Percentiles rank a stretch among this genome's conserved stretches.
These are phyloP conservation scores for Eupithecia subfuscata DNA, from an alignment of 2,888 invertebrate genomes.

Conservation along the genomic window DNA sequence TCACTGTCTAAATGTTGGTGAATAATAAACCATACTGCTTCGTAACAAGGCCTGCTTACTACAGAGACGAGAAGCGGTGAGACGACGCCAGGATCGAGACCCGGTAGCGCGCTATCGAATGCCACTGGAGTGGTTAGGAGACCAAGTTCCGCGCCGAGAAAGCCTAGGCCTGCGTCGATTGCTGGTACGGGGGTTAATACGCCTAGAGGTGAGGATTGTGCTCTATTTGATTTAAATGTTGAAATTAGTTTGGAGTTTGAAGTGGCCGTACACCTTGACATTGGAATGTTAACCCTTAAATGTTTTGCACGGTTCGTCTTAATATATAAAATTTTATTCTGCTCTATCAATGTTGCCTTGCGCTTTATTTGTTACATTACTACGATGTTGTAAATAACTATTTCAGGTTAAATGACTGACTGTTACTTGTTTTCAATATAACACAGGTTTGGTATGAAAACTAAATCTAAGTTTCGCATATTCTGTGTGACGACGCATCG, in stretches of 20 bases:
- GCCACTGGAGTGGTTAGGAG: conserved; percentile 80
- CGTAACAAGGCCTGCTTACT: conserved; percentile 29
- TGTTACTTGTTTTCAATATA: neutral
- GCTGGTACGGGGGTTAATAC: conserved; percentile 91
- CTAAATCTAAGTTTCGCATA: too few species aligned
- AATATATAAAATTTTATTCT: neutral
- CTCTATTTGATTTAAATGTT: neutral
- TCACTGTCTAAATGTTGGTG: conserved; percentile 26
- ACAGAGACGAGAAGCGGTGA: conserved; percentile 89
- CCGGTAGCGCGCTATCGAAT: conserved; percentile 92
- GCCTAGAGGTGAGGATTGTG: conserved; percentile 66
- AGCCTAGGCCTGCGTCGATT: conserved; percentile 87
- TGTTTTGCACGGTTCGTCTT: neutral
- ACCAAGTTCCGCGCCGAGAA: conserved; percentile 86
- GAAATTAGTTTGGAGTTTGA: neutral
- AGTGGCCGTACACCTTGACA: neutral
- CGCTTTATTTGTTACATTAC: neutral
- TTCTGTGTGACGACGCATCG: neutral
- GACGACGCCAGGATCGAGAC: conserved; percentile 91
- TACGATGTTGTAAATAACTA: neutral
- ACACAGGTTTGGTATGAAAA: neutral
- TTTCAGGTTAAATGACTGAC: neutral
- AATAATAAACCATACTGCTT: conserved; percentile 32
- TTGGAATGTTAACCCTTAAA: neutral
- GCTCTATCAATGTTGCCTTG: neutral